A percentile compares a stretch with the other conserved stretches of the same genome.
Conservation (phyloP, 2,113 vertebrate genomes). For the Patagioenas fasciata region DNA sequence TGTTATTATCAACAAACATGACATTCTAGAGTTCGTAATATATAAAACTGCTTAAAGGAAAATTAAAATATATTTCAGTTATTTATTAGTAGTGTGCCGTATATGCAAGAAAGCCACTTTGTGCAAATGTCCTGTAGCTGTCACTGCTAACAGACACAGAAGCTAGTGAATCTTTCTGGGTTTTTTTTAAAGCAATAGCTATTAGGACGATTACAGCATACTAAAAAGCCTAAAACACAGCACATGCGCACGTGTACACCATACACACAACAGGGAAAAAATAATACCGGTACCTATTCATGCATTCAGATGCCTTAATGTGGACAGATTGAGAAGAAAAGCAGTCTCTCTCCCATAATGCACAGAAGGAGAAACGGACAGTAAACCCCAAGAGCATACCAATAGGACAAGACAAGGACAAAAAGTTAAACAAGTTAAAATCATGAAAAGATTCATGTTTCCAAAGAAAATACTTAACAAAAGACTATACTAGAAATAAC, state of each 20-base stretch:
- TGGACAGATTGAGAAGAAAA: conserved; percentile 75
- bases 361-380: conserved; percentile 74
- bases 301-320: conserved; percentile 81
- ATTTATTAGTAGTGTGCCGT: conserved; percentile 10
- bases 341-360: conserved; percentile 79
- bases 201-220: conserved; percentile 48
- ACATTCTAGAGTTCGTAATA: neutral
- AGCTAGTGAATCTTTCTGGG: neutral
- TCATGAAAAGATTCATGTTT: neutral
- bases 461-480: neutral
- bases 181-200: conserved; percentile 1
- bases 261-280: conserved; percentile 43
- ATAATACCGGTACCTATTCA: conserved; percentile 86
- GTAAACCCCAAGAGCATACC: conserved; percentile 73
- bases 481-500: neutral
- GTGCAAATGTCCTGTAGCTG: neutral
- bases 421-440: conserved; percentile 67
- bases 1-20: neutral
- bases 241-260: neutral
- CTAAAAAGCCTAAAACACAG: conserved; percentile 47
- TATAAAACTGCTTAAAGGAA: neutral
- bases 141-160: neutral
- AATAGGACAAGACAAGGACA: conserved; percentile 79
- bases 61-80: neutral
- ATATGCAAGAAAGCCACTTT: neutral